These are phyloP conservation scores for Thecocarcelia acutangulata DNA, from an alignment of 2,888 invertebrate genomes.

Conservation along the genomic window DNA sequence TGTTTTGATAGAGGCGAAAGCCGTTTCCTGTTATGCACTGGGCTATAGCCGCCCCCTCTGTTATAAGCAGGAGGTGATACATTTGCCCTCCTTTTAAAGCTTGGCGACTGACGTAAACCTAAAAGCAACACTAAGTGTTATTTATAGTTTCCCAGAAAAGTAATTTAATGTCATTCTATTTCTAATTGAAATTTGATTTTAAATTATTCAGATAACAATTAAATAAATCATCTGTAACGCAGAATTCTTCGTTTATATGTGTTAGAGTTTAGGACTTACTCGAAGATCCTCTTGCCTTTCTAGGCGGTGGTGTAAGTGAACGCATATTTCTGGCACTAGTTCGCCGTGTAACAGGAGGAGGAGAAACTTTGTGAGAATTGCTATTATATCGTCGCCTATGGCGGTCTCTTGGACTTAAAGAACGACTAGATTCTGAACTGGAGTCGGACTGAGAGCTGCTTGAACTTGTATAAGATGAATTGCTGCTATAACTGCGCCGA, in stretches of 20 bases:
- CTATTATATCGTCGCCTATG: constrained; percentile 78
- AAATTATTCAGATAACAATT: too few relatives aligned
- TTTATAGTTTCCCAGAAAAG: background rate
- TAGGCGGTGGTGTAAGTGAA: constrained; percentile 76
- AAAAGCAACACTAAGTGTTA: constrained; percentile 1
- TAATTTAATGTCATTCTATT: too few relatives aligned
- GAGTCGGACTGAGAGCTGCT: constrained; percentile 89
- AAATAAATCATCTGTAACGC: too few relatives aligned
- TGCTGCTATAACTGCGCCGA: constrained; percentile 80
- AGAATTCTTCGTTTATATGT: too few relatives aligned
- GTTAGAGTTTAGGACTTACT: constrained; percentile 73
- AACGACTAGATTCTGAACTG: constrained; percentile 83
- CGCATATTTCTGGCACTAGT: constrained; percentile 74
- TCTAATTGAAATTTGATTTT: too few relatives aligned
- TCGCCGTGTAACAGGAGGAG: constrained; percentile 72
- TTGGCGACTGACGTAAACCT: constrained; percentile 74
- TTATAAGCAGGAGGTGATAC: constrained; percentile 76
- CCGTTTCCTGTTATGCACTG: constrained; percentile 78
- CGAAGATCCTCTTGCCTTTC: constrained; percentile 77
- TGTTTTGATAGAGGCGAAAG: constrained; percentile 76
- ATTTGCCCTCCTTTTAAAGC: constrained; percentile 74
- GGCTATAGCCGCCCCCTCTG: constrained; percentile 76
- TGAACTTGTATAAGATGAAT: constrained; percentile 80
- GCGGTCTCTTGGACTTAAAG: constrained; percentile 76
- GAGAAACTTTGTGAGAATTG: constrained; percentile 76